Evolutionary conservation across 2,888 invertebrate genomes (phyloP), one percentile per base, ranked within the genome.

Genomic region (Allygus modestus): DNA sequence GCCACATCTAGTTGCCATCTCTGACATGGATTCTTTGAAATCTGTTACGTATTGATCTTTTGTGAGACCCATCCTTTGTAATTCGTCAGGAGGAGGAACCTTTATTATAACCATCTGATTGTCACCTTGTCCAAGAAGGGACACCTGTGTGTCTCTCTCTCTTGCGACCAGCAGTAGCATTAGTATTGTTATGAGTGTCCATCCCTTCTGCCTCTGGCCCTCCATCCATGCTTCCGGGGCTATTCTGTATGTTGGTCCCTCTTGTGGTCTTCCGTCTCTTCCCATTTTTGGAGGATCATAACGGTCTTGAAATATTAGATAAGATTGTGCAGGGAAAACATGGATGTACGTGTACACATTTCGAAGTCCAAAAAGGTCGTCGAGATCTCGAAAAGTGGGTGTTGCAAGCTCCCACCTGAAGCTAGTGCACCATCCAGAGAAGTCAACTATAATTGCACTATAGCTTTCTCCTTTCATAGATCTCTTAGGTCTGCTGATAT

Each of bases 191-290:
- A 69, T 7, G 5, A 69, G 33, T 17, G 69, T 69, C 69, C 69
- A 69, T 2, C 31, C 28, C 20, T 69, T 69, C 17, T 69, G 69
- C 11, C 69, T 28, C 17, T 69, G 69, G 0, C 69, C 33, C 33
- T 69, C 69, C 69, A 69, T 69, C 69, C 69, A 69, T 1, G 69
- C 69, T 31, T 69, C 69, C 0, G 69, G 69, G 1, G 31, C 69
- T 31, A 69, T 69, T 0, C 37, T 5, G 31, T 31, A 69, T 0
- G 37, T 69, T 7, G 17, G 31, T 17, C 33, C 69, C 11, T 69
- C 33, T 4, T 31, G 7, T 5, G 69, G 69, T 5, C n/a, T 31
- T 26, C 33, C 33, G 26, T 69, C 31, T 31, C 2, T 1, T 28
- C 31, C 65, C 23, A 28, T 37, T 37, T 37, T 37, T 37, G 37